These are phyloP conservation scores for Laodelphax striatellus DNA, from an alignment of 1,140 invertebrate species.

Conservation along the genomic window DNA sequence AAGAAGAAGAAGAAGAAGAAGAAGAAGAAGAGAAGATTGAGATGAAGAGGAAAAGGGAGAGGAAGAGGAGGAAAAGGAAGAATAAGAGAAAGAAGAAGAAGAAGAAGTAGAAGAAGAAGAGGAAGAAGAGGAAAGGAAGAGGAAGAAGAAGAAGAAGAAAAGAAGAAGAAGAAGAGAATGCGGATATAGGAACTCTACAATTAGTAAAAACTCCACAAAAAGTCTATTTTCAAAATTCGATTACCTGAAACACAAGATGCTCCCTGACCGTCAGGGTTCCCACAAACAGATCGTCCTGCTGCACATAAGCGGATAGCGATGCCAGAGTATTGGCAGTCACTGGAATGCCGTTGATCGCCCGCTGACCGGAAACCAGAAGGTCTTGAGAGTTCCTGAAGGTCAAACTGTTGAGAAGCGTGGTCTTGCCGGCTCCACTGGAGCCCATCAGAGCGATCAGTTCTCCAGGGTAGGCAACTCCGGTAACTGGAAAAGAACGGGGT, in stretches of 20 bases:
- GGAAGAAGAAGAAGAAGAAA: no score
- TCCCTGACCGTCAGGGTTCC: constrained; percentile 84
- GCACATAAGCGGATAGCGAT: constrained; percentile 82
- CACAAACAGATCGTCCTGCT: constrained; percentile 91
- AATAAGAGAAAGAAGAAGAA: no score
- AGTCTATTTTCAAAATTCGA: not conserved
- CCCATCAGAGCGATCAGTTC: constrained; percentile 88
- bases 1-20: no score
- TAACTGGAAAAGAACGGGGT: constrained; percentile 49
- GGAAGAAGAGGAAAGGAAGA: no score
- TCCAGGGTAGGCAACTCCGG: constrained; percentile 75
- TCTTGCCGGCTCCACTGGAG: constrained; percentile 91
- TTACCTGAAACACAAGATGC: constrained; percentile 77
- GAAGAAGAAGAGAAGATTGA: no score
- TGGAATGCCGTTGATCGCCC: constrained; percentile 58
- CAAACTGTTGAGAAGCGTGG: constrained; percentile 82
- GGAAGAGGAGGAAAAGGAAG: no score
- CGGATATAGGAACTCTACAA: no score
- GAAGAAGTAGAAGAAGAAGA: no score
- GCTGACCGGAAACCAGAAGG: constrained; percentile 54
- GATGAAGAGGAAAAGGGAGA: no score
- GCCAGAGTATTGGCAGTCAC: constrained; percentile 49
- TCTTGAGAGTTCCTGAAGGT: constrained; percentile 62
- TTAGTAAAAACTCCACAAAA: no score
- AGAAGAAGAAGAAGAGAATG: no score